Conservation (phyloP, 2,888 invertebrate species). For the Prosopocoilus inquinatus region DNA sequence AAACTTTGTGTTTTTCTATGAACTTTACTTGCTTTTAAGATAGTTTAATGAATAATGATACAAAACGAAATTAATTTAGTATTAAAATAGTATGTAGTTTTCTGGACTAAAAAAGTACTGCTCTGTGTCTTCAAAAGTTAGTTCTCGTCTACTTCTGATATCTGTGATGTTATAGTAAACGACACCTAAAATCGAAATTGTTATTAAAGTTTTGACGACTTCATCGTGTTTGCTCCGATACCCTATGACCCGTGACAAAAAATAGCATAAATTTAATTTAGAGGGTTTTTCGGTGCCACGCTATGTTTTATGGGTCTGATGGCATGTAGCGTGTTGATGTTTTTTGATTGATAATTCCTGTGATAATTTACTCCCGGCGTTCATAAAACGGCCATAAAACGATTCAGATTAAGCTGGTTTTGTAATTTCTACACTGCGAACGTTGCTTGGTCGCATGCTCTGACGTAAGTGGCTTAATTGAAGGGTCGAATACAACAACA, state of each 20-base stretch:
- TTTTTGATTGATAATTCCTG: conserved; percentile 33
- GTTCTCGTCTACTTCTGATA: too few species aligned
- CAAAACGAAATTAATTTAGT: too few species aligned
- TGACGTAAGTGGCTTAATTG: background rate
- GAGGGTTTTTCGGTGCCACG: conserved; percentile 34
- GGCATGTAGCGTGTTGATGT: conserved; percentile 34
- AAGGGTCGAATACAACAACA: too few species aligned
- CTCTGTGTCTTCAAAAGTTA: too few species aligned
- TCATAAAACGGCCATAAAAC: conserved; percentile 27
- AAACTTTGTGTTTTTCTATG: too few species aligned
- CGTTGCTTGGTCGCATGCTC: conserved; percentile 2
- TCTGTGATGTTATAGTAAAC: background rate
- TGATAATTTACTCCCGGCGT: conserved; percentile 23
- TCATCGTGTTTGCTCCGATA: conserved; percentile 28
- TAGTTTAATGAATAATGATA: too few species aligned
- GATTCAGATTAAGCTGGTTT: conserved; percentile 34
- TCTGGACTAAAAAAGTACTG: too few species aligned
- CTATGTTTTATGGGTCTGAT: conserved; percentile 38
- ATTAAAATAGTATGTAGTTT: too few species aligned
- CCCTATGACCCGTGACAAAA: conserved; percentile 31
- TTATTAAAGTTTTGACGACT: conserved; percentile 5
- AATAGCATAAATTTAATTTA: conserved; percentile 29
- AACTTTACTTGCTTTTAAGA: too few species aligned
- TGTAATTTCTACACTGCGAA: conserved; percentile 23
- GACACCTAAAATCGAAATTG: conserved; percentile 3